Evolutionary conservation across 2,888 invertebrate species (phyloP), one percentile per base, ranked within the genome.

Genomic region (Ecdyonurus torrentis): DNA sequence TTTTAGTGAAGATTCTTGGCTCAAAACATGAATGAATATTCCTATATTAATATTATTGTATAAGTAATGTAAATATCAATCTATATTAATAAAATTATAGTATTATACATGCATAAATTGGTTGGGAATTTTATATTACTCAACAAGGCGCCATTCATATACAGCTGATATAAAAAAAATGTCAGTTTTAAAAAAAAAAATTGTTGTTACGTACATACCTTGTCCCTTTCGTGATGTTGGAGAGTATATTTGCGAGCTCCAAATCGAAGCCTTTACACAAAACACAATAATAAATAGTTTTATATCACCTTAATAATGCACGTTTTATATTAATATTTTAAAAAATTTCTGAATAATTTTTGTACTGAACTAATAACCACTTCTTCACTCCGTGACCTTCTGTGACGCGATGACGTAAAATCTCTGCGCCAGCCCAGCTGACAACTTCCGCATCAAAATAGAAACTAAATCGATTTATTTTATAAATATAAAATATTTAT

Each of bases 161-260:
- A 37, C 37, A 37, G 37, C 37, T 37, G 37, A 37, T 37, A 15
- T 37, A 10, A 37, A 37, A 37, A 37, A 37, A 37, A 37, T 37
- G 37, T 37, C 37, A 37, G 37, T 37, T 37, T n/a, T n/a, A n/a
- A n/a, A n/a, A n/a, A n/a, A n/a, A n/a, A n/a, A 37, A 5, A 37
- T 37, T 37, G 10, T 55, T 58, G 22, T 58, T 20, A 19, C 19
- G 50, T 25, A 59, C 63, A 59, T 59, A 63, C 63, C 63, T 63
- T 23, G 23, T 63, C 59, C 63, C 63, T 59, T 59, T 63, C 63
- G 63, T 63, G 59, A 58, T 63, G 59, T 59, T 63, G 59, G 63
- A 59, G 24, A 52, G 59, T 52, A 63, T 63, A 20, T 55, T 55
- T 55, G 55, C 22, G 22, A 55, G 22, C 55, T 55, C 55, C 55